Base-by-base conservation (phyloP, 1,140 invertebrate genomes). In the Armadillidium nasatum region DNA sequence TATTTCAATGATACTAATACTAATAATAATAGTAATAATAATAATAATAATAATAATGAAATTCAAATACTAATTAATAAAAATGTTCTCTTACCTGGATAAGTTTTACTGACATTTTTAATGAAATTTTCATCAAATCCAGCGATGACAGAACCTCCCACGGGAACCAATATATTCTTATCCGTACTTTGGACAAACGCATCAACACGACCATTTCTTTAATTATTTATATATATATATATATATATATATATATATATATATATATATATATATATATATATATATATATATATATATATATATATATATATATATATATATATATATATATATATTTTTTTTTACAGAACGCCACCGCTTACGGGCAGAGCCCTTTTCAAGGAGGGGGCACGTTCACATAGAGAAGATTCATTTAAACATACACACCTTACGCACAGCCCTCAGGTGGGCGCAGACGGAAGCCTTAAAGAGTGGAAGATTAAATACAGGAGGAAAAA, bases 101-200 rank as follows among this genome's bases (percentile, higher is more conserved):
- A 95, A 82, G 87, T 89, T 84, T 89, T 90, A 54, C 90, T 88
- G 79, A 94, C 89, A 80, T 88, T 85, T 78, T 89, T 87, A 22
- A 94, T 84, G 13, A 91, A 83, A 44, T 85, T 84, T 81, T 88
- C 87, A 82, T 94, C 88, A 84, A 91, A 92, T 0, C 91, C 91
- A 67, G 90, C 92, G 77, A 94, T 89, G 44, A 96, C 88, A 13
- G 93, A 88, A 0, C 93, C 94, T 50, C 94, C 94, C 19, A 96
- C 94, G 71, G 94, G 94, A 23, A 95, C 92, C 84, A 94, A 85
- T 70, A 95, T 90, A 85, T 96, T 96, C 84, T 95, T 96, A 84
- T 96, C 94, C 21, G 91, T 92, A 82, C 92, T 94, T 83, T 95
- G 93, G 0, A 81, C 75, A 44, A 81, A 76, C 0, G 78, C 76